phyloP scores from a whole-genome alignment of 2,888 invertebrate genomes.

The Lasioglossum calceatum region DNA sequence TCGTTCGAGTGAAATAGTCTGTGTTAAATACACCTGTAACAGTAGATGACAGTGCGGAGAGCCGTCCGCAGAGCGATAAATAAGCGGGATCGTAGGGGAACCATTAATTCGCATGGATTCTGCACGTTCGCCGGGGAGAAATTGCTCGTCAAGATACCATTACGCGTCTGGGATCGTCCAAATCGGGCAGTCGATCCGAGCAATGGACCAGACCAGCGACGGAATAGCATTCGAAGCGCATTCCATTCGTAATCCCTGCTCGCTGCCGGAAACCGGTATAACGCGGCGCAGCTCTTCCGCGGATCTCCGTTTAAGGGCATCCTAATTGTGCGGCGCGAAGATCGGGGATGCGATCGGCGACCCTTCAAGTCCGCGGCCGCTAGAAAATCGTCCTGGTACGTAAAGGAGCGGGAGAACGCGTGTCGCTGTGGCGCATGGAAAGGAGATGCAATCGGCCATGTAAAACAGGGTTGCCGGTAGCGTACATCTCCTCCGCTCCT shows the following conservation, averaged over 20 bases:
- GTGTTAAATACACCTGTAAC: constrained; percentile 3
- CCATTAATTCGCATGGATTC: constrained; percentile 11
- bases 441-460: constrained; percentile 75
- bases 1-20: neutral
- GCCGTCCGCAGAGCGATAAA: neutral
- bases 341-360: constrained; percentile 68
- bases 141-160: constrained; percentile 36
- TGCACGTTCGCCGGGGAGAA: constrained; percentile 7
- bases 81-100: neutral
- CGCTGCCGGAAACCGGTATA: constrained; percentile 61
- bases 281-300: constrained; percentile 52
- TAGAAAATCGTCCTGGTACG: constrained; percentile 63
- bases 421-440: constrained; percentile 69
- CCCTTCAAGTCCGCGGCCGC: constrained; percentile 62
- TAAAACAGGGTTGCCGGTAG: constrained; percentile 75
- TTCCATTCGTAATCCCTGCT: constrained; percentile 53
- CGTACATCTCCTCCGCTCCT: constrained; percentile 65
- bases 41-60: neutral
- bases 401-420: constrained; percentile 58
- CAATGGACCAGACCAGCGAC: neutral
- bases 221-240: constrained; percentile 35
- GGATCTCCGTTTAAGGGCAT: constrained; percentile 68
- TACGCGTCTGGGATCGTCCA: constrained; percentile 25
- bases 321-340: constrained; percentile 69
- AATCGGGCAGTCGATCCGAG: constrained; percentile 5